Evolutionary conservation across 2,797 vertebrate genomes (phyloP), one percentile per base, ranked within the genome.

Genomic region (Spinus pinus): DNA sequence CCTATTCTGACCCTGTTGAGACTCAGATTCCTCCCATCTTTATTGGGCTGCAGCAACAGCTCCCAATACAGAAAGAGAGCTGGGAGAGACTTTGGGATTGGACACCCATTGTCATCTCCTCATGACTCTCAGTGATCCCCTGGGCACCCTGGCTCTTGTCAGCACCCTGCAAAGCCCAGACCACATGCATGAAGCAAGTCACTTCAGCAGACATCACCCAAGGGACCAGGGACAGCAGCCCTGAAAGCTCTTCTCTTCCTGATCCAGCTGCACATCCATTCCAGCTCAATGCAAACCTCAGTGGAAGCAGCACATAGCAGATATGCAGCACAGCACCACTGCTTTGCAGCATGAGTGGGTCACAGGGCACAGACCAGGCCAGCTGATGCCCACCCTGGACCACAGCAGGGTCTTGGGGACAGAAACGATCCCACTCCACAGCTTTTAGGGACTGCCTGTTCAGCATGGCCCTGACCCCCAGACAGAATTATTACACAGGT

Each of bases 321-420:
- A 62, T 14, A 30, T 25, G 19, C 42, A 79, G 37, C 39, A 12
- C 1, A 69, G 49, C 22, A n/a, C 9, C 51, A 5, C 81, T 20
- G n/a, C 58, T 57, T 20, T 19, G 41, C 25, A 56, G 28, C 10
- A 7, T 0, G 3, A 54, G 7, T 1, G 3, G 31, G 42, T 46
- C 22, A 58, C n/a, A 58, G 20, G 30, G 12, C 24, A 65, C 0
- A 3, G 24, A 18, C 41, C 49, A 75, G 58, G 57, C 49, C 46
- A 57, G 14, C 23, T 16, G 31, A 61, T 33, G 42, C 56, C 53
- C 57, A 53, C 28, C 22, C 28, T 51, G 33, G 12, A 23, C 50
- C 22, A 28, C 1, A 64, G 19, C 0, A 50, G n/a, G 17, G 22
- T 39, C 62, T 2, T 39, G 20, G 12, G 20, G 27, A 72, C 21